Base-by-base conservation (phyloP, 2,113 vertebrate species). In the Onychostruthus taczanowskii region DNA sequence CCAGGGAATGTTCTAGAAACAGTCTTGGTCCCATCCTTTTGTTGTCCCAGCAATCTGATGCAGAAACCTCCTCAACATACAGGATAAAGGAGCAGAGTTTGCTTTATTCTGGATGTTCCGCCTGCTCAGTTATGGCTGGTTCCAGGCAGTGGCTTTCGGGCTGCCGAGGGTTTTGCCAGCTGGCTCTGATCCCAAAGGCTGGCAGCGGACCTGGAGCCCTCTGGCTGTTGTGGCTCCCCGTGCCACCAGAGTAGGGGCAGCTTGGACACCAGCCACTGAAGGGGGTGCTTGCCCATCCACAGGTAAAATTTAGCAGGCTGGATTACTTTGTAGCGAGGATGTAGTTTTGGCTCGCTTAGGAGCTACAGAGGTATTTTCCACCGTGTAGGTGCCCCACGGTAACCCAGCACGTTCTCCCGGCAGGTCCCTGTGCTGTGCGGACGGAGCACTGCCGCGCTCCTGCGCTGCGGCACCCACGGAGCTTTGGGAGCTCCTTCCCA, bases 361-460 rank as follows among this genome's bases (percentile, higher is more conserved):
- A 35, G 39, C 13, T 37, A 19, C 33, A 33, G 22, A 26, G 19
- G 7, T 69, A 5, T 49, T 82, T 67, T 44, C 33, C 4, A 1
- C 11, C 23, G 22, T 33, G 30, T 6, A 47, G 63, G 63, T 17
- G 39, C 16, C 67, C 22, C 11, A 1, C 35, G 35, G 66, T 18
- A 73, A 68, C 18, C 13, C 24, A 50, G 17, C 3, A 1, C 18
- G 5, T 17, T 74, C 19, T 53, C n/a, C 15, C 10, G 7, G 16
- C 11, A 11, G 35, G 26, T 27, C 1, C 6, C 35, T 4, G 43
- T 20, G 43, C 15, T 18, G 53, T 5, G 50, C 0, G 0, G 26
- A 26, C 18, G 10, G n/a, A 67, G 47, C 44, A 1, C 22, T 15
- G 56, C 9, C 0, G 0, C 10, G 4, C 14, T 5, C 50, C 41